A percentile compares a stretch with the other conserved stretches of the same genome.
These are phyloP conservation scores for Hymenopus coronatus DNA, from an alignment of 2,888 invertebrate species.

Conservation along the genomic window DNA sequence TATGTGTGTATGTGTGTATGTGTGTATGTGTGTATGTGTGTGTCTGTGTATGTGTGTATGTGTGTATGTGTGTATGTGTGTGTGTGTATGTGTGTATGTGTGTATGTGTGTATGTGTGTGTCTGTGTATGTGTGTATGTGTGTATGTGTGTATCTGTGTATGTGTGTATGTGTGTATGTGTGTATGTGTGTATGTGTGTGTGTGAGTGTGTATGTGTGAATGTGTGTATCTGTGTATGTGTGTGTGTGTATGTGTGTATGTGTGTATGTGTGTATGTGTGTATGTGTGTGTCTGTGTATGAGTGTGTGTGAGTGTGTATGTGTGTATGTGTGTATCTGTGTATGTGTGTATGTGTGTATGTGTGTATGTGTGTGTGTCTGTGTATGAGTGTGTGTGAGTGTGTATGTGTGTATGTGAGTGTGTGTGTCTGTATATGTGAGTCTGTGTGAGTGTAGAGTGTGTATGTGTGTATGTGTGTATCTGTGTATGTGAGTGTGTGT, in stretches of 20 bases:
- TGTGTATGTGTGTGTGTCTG: neutral
- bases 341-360: neutral
- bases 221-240: no score
- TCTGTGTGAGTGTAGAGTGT: no score
- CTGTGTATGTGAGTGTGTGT: no score
- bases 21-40: neutral
- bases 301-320: no score
- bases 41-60: conserved; percentile 14
- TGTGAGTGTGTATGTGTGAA: neutral
- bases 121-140: conserved; percentile 9
- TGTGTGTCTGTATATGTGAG: no score
- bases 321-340: no score
- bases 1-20: no score
- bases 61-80: conserved; percentile 10
- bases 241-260: conserved; percentile 1
- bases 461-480: no score
- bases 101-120: conserved; percentile 8
- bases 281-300: no score
- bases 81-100: conserved; percentile 4
- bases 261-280: neutral
- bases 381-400: no score
- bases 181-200: neutral
- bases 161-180: neutral
- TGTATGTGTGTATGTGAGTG: no score
- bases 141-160: no score